Conservation (phyloP, 2,113 vertebrate genomes). For the Aythya baeri region DNA sequence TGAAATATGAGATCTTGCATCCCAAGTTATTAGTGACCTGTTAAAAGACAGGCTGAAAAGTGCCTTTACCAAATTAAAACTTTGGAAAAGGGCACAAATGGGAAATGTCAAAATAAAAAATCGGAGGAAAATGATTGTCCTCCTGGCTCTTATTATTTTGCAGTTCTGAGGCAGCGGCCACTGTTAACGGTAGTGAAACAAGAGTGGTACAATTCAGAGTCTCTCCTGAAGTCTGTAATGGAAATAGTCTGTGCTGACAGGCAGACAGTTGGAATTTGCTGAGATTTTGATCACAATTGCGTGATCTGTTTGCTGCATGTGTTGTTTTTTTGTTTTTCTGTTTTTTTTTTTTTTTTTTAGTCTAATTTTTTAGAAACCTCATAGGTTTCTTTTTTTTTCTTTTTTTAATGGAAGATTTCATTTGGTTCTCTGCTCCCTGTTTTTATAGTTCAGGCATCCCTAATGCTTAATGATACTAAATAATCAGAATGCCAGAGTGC, state of each 20-base stretch:
- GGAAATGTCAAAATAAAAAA: conserved; percentile 80
- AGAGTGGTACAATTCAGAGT: conserved; percentile 58
- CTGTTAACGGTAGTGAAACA: conserved; percentile 59
- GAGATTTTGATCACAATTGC: conserved; percentile 53
- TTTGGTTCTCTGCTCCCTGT: conserved; percentile 60
- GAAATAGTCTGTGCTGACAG: conserved; percentile 52
- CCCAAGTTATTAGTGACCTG: conserved; percentile 81
- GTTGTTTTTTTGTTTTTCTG: conserved; percentile 29
- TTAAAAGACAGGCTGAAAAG: conserved; percentile 79
- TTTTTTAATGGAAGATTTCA: conserved; percentile 52
- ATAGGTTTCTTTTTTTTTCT: background rate
- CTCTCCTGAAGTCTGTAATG: conserved; percentile 62
- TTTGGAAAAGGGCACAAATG: conserved; percentile 77
- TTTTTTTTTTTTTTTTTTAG: conserved; percentile 45
- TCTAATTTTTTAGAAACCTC: conserved; percentile 63
- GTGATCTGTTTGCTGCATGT: conserved; percentile 24
- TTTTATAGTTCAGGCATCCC: conserved; percentile 62
- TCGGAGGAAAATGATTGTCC: conserved; percentile 74
- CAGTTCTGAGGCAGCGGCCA: conserved; percentile 64
- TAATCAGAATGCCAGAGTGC: conserved; percentile 63
- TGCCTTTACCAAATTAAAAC: conserved; percentile 82
- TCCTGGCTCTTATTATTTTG: conserved; percentile 74
- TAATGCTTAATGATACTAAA: conserved; percentile 66
- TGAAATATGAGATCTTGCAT: conserved; percentile 79
- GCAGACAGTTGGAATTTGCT: conserved; percentile 22